These are phyloP conservation scores for Ophonus ardosiacus DNA, from an alignment of 2,888 invertebrate species.

Conservation along the genomic window DNA sequence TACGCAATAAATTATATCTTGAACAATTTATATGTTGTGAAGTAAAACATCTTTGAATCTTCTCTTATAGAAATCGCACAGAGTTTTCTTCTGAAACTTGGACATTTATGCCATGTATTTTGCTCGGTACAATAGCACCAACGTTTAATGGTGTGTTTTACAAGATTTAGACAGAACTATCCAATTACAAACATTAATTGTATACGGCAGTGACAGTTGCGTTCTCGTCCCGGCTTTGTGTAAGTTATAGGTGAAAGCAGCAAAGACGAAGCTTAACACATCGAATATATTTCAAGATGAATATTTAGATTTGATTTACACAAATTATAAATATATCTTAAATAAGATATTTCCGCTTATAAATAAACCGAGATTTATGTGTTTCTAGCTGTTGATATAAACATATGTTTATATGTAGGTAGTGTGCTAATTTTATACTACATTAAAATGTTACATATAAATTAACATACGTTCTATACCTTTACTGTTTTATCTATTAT, in stretches of 20 bases:
- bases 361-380: constrained; percentile 32
- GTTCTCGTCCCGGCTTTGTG: background rate
- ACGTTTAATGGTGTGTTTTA: constrained; percentile 43
- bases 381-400: constrained; percentile 8
- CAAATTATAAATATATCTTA: constrained; percentile 30
- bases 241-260: constrained; percentile 50
- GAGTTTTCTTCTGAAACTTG: background rate
- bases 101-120: constrained; percentile 38
- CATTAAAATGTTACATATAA: background rate
- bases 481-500: background rate
- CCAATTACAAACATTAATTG: constrained; percentile 51
- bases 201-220: constrained; percentile 4
- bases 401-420: constrained; percentile 13
- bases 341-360: constrained; percentile 43
- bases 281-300: constrained; percentile 40
- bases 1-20: background rate
- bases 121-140: constrained; percentile 12
- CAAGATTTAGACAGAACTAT: constrained; percentile 50
- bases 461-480: background rate
- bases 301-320: constrained; percentile 46
- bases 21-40: background rate
- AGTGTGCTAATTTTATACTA: background rate
- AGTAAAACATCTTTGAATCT: background rate
- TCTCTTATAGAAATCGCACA: background rate
- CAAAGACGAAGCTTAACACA: background rate